Evolutionary conservation across 2,797 vertebrate genomes (phyloP), one percentile per base, ranked within the genome.

Genomic region (Loriculus beryllinus): DNA sequence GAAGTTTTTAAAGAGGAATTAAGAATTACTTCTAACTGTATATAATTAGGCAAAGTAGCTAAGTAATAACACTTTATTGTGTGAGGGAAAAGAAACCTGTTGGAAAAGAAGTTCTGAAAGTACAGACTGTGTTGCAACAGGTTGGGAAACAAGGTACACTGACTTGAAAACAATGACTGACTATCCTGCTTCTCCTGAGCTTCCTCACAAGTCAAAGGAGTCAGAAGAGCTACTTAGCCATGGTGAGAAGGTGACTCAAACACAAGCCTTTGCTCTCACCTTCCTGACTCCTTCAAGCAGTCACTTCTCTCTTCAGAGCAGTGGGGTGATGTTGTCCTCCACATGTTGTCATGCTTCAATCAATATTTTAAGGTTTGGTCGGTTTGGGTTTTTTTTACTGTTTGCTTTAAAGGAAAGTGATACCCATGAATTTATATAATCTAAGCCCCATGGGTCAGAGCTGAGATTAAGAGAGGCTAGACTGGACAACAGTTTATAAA

Each of bases 91-190:
- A 75, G 33, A 88, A 88, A 54, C 2, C 12, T 57, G 31, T 40
- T 56, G 56, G 45, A 71, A 89, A 92, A 35, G 5, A 82, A 79
- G 7, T 81, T 54, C 57, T 78, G 42, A 68, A 93, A 75, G 17
- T 16, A 71, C 2, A n/a, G 4, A 6, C 16, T 31, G 5, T 54
- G 5, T 65, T 75, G 4, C 42, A 84, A 10, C 31, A 23, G 10
- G 7, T 16, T 79, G 37, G 21, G n/a, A 21, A 88, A 45, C 22
- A 72, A 67, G 9, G 40, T 17, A 20, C 18, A 35, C 23, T 60
- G 71, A 56, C 9, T 5, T 63, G 47, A 74, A 77, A 70, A 47
- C 0, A 22, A 42, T 51, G 10, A 33, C 43, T 43, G 57, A 29
- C 31, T 77, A 69, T 37, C 23, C 29, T 83, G 9, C 15, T 57